A percentile compares a stretch with the other conserved stretches of the same genome.
Evolutionary conservation across 2,888 invertebrate species (phyloP).

Genomic region (Tigriopus californicus): DNA sequence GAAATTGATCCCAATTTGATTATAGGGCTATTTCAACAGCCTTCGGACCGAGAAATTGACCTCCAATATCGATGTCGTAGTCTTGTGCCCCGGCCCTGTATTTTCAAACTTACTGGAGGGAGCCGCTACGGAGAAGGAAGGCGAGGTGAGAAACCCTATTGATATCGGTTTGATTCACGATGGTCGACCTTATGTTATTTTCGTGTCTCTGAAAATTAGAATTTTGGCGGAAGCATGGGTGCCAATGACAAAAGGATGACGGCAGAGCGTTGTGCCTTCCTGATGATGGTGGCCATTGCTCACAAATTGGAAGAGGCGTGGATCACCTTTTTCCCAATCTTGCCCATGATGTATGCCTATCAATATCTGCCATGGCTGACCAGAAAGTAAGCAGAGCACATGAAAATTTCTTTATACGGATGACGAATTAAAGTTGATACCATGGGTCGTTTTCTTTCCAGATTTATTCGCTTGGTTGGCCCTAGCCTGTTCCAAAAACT

Average conservation of each 20-base stretch:
- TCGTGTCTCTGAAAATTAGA: slow-evolving; percentile 9
- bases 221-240: slow-evolving; percentile 22
- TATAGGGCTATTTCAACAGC: slow-evolving; percentile 50
- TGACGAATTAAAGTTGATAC: neutral
- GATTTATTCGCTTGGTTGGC: neutral
- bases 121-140: slow-evolving; percentile 44
- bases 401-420: neutral
- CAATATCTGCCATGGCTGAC: slow-evolving; percentile 36
- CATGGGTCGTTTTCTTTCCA: neutral
- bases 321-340: slow-evolving; percentile 45
- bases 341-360: slow-evolving; percentile 38
- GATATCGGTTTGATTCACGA: too few species aligned
- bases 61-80: slow-evolving; percentile 41
- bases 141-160: slow-evolving; percentile 30
- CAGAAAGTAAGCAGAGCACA: slow-evolving; percentile 22
- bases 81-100: slow-evolving; percentile 57
- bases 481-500: neutral
- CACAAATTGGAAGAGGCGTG: slow-evolving; percentile 42
- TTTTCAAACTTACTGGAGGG: slow-evolving; percentile 46
- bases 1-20: slow-evolving; percentile 19
- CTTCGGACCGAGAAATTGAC: slow-evolving; percentile 40
- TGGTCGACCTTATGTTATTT: too few species aligned
- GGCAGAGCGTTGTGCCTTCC: slow-evolving; percentile 32
- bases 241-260: slow-evolving; percentile 29
- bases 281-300: slow-evolving; percentile 33